Base-by-base conservation (phyloP, 2,113 vertebrate species). In the Scomber japonicus region DNA sequence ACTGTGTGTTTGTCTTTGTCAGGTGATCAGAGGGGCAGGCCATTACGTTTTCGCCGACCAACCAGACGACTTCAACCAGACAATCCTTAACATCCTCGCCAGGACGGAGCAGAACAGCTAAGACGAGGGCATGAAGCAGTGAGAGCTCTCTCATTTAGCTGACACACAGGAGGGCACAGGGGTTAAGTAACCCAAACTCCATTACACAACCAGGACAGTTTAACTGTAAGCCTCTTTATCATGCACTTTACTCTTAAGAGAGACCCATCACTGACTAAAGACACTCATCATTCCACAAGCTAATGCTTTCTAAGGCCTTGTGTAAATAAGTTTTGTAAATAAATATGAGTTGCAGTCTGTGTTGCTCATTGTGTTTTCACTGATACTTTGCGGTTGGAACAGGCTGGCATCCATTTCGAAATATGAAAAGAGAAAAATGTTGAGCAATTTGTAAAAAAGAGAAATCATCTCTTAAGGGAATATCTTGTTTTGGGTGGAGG, bases 1-100 rank as follows among this genome's bases (percentile, higher is more conserved):
- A 50, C 24, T 60, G 8, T 61, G 55, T 75, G 57, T 78, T 17
- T 81, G 53, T 51, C 0, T 68, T 44, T 46, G 13, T 68, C 77
- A 99, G 97, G 97, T 97, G 79, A 97, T 99, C 88, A 95, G 97
- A 35, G 98, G 97, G 57, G 98, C 97, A 0, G 98, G 97, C 59
- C 98, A 99, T 88, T 98, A 98, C 0, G 97, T 98, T 55, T 99
- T 97, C 0, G 97, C 98, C 0, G 97, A 99, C 92, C 98, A 98
- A 40, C 95, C 97, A 0, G 96, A 97, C 30, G 98, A 99, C 85
- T 99, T 99, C 94, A 99, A 99, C 56, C 94, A 96, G 88, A 95
- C 95, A 3, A 96, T 99, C 65, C 95, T 96, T 77, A 94, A 96
- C 74, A 96, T 98, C 89, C 96, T 97, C 68, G 73, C 93, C 75